Conservation (phyloP, 2,797 vertebrate species). For the Threskiornis aethiopicus region DNA sequence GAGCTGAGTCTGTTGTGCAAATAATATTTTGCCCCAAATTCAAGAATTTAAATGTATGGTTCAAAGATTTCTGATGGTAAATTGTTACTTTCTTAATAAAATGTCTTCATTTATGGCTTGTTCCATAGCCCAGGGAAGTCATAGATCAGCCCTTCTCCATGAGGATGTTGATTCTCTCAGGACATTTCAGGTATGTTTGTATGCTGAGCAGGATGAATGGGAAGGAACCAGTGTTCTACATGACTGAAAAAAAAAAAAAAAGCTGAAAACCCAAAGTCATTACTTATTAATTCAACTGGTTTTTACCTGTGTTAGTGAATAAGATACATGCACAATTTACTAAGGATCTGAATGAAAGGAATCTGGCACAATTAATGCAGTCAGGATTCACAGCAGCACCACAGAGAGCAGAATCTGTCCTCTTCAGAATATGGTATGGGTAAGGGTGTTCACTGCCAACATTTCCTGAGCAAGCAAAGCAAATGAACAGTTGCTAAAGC, state of each 20-base stretch:
- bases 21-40: constrained; percentile 34
- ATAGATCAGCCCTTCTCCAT: background rate
- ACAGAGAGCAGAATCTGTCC: background rate
- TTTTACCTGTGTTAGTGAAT: background rate
- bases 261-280: background rate
- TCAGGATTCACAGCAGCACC: background rate
- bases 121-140: background rate
- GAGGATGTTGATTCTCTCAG: background rate
- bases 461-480: constrained; percentile 10
- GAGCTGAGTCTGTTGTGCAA: background rate
- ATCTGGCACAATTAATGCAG: background rate
- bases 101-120: background rate
- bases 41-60: background rate
- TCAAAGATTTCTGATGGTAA: constrained; percentile 20
- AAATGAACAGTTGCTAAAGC: background rate
- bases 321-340: background rate
- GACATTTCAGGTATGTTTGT: background rate
- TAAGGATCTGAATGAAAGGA: background rate
- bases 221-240: background rate
- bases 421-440: background rate
- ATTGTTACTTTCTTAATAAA: background rate
- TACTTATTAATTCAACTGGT: background rate
- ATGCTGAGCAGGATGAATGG: background rate
- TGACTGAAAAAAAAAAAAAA: background rate
- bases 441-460: background rate